Conservation (phyloP, 2,113 vertebrate species). For the Baryphthengus martii region DNA sequence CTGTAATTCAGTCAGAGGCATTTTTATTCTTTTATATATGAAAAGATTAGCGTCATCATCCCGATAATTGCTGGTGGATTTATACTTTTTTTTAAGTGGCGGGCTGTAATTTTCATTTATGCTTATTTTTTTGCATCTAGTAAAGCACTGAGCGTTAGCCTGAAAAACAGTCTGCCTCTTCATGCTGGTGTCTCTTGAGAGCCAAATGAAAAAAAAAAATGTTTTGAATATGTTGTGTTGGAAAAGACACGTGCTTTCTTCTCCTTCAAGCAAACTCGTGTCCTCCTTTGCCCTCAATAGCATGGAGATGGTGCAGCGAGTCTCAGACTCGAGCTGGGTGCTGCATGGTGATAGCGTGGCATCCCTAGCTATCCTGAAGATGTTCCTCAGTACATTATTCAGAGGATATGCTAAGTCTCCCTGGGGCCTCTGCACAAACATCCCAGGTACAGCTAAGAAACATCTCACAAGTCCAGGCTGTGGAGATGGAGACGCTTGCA, state of each 20-base stretch:
- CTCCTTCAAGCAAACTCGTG: conserved; percentile 1
- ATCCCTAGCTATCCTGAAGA: background rate
- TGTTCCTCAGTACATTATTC: background rate
- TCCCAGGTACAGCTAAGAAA: background rate
- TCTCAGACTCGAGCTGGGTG: background rate
- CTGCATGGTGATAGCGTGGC: background rate
- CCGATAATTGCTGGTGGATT: conserved; percentile 68
- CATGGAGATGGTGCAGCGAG: background rate
- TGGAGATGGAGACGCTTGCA: background rate
- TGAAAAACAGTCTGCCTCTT: conserved; percentile 62
- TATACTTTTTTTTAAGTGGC: conserved; percentile 60
- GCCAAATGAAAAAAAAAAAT: conserved; percentile 5
- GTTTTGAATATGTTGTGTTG: conserved; percentile 39
- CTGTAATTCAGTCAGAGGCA: conserved; percentile 67
- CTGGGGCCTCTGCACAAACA: background rate
- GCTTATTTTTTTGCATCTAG: conserved; percentile 47
- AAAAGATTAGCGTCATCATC: conserved; percentile 70
- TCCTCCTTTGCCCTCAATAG: conserved; percentile 34
- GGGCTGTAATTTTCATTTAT: conserved; percentile 56
- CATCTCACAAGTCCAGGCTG: background rate
- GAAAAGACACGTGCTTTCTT: conserved; percentile 39
- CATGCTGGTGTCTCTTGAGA: conserved; percentile 55
- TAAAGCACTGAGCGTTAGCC: background rate
- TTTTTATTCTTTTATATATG: conserved; percentile 67
- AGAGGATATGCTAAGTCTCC: background rate